These are phyloP conservation scores for Zophobas atratus DNA, from an alignment of 1,140 invertebrate species.

Conservation along the genomic window DNA sequence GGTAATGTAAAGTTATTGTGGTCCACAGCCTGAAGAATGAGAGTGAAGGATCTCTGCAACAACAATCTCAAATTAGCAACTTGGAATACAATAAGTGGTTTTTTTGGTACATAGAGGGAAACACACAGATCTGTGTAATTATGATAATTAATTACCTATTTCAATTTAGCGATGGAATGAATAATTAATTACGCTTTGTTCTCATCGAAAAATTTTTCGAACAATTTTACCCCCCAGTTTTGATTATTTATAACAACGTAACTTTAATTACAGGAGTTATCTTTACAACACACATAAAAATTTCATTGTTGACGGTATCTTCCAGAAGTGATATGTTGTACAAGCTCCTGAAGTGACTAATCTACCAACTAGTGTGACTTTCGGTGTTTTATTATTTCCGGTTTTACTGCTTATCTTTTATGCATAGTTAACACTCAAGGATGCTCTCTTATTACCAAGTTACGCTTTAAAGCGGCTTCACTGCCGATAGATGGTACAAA, in stretches of 20 bases:
- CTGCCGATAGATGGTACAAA: background rate
- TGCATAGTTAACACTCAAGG: conserved; percentile 29
- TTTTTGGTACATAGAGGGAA: background rate
- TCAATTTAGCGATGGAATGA: too few relatives aligned
- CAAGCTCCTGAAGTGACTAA: background rate
- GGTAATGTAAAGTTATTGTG: conserved; percentile 80
- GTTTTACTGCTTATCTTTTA: conserved; percentile 20
- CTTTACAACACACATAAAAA: too few relatives aligned
- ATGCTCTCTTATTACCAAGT: background rate
- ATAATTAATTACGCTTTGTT: too few relatives aligned
- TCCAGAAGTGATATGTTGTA: too few relatives aligned
- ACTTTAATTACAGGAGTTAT: too few relatives aligned
- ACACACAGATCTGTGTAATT: too few relatives aligned
- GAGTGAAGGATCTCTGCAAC: conserved; percentile 91
- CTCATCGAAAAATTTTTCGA: background rate
- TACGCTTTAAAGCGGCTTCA: background rate
- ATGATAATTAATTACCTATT: too few relatives aligned
- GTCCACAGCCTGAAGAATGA: conserved; percentile 92
- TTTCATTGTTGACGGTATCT: too few relatives aligned
- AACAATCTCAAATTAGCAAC: conserved; percentile 60
- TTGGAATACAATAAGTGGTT: too few relatives aligned
- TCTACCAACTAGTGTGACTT: background rate
- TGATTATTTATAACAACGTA: background rate
- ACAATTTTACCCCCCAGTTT: background rate
- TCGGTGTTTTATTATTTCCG: conserved; percentile 16